A percentile compares a stretch with the other conserved stretches of the same genome.
Conservation (phyloP, 2,888 invertebrate species). For the Cotesia congregata region DNA sequence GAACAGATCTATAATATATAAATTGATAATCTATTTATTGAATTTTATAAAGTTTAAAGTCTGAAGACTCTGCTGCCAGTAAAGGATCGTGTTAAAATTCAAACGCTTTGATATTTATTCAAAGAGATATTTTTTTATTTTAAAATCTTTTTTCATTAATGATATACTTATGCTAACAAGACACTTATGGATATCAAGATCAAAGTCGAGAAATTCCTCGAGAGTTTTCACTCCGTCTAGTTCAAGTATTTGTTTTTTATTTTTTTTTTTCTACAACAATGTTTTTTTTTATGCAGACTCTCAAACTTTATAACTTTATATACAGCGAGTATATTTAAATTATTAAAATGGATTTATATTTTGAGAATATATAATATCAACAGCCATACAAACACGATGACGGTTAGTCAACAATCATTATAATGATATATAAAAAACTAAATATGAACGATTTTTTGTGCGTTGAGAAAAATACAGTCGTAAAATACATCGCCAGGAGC, state of each 20-base stretch:
- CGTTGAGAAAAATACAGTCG: slow-evolving; percentile 35
- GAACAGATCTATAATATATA: not conserved
- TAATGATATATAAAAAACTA: not conserved
- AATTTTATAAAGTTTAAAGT: not conserved
- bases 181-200: slow-evolving; percentile 4
- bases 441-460: slow-evolving; percentile 25
- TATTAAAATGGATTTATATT: not conserved
- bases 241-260: slow-evolving; percentile 10
- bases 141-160: not conserved
- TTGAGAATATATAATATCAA: slow-evolving; percentile 11
- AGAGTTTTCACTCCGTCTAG: not conserved
- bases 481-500: not conserved
- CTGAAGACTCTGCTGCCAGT: not conserved
- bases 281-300: not conserved
- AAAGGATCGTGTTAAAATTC: slow-evolving; percentile 9
- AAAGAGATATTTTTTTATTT: not conserved
- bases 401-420: not conserved
- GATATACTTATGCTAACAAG: slow-evolving; percentile 17
- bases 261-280: not conserved
- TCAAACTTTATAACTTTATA: not conserved
- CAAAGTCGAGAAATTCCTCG: not conserved
- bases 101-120: slow-evolving; percentile 15
- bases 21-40: not conserved
- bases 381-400: not conserved
- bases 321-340: not conserved